Evolutionary conservation across 2,797 vertebrate genomes (phyloP).

Genomic region (Poecilia gillii): DNA sequence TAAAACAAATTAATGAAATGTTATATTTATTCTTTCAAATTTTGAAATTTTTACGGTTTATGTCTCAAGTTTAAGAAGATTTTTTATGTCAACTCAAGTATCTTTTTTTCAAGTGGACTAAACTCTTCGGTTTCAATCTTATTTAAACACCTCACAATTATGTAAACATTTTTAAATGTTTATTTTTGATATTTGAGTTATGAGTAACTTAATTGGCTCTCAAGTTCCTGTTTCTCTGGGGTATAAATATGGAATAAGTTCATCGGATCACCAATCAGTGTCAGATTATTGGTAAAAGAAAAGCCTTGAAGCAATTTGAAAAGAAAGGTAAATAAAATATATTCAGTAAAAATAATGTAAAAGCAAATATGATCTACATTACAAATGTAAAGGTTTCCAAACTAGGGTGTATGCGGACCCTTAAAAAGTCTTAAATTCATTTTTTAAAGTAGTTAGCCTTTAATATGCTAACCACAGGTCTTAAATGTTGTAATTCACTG

Average conservation of each 20-base stretch:
- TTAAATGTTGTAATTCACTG: too few species aligned
- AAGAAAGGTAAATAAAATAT: too few species aligned
- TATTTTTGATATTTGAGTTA: neutral
- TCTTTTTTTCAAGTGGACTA: neutral
- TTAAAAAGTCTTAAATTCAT: too few species aligned
- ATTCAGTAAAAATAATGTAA: too few species aligned
- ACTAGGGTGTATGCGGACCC: too few species aligned
- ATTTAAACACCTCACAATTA: neutral
- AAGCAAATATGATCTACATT: neutral
- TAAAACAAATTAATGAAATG: neutral
- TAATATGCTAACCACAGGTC: too few species aligned
- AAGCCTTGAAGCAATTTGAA: neutral
- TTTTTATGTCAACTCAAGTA: neutral
- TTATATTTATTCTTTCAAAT: neutral
- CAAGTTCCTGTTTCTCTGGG: neutral
- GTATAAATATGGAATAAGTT: neutral
- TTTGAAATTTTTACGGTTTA: neutral
- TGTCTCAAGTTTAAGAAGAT: neutral
- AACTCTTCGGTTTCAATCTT: neutral
- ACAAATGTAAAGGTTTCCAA: neutral
- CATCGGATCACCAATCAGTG: neutral
- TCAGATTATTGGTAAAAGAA: neutral
- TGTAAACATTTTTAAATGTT: neutral
- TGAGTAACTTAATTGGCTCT: neutral
- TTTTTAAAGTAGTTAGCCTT: too few species aligned